Evolutionary conservation across 2,797 vertebrate genomes (phyloP), one percentile per base, ranked within the genome.

Genomic region (Corythornis leucogaster): DNA sequence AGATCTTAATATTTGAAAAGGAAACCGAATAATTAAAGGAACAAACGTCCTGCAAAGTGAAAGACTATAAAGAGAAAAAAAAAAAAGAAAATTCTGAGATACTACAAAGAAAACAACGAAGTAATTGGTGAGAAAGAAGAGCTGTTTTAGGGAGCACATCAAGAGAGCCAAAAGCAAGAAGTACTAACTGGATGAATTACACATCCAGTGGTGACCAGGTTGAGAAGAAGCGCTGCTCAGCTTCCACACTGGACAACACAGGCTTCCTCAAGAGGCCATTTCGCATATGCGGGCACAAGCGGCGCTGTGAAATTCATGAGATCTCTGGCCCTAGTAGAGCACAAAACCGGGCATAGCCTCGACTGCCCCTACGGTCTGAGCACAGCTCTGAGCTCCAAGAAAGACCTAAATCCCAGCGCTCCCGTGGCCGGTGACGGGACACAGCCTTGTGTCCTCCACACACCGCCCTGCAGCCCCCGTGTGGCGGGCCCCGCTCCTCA

Each of bases 261-360:
- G 16, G 64, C 67, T 51, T 51, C 43, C 3, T 3, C 18, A 18
- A 6, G 4, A 0, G 18, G 7, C 42, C 3, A 2, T 3, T 35
- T 66, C 6, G 19, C 33, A 17, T 26, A 19, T 0, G 9, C 28
- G 6, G 42, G 22, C 46, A 30, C 30, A 26, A 21, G 33, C 13
- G 2, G 7, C 45, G 5, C 38, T 1, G 8, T 6, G 43, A 6
- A 46, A 25, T 6, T 48, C 43, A 7, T 18, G 31, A 18, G 5
- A 12, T 19, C 6, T 11, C 24, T 0, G 45, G 40, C 53, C 11
- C 3, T 5, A 51, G 35, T 20, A 3, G 6, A 15, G 46, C 21
- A 16, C 20, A 8, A 4, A 26, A 11, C 2, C 2, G 3, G 15
- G 1, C 0, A 2, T 38, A 4, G 3, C 1, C 5, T 11, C 45